A percentile compares a stretch with the other conserved stretches of the same genome.
Conservation (phyloP, 30 jellyfish, hydroid and myxozoan genomes). For the Hydractinia echinata region DNA sequence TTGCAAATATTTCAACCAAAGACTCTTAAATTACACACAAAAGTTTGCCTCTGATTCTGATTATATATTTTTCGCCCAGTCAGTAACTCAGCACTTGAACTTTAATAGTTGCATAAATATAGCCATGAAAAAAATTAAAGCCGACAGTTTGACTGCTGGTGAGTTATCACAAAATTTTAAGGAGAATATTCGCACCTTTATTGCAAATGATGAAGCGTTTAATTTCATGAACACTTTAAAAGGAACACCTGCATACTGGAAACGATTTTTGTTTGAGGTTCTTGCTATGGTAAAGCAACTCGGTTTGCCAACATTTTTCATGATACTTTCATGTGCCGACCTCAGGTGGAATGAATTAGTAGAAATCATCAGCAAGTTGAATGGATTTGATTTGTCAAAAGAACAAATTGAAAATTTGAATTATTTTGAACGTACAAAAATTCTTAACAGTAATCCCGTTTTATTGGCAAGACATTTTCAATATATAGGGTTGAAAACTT, state of each 20-base stretch:
- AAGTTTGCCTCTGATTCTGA: constrained; percentile 28
- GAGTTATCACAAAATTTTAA: constrained; percentile 22
- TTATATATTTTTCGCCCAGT: constrained; percentile 25
- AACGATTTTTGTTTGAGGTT: constrained; percentile 38
- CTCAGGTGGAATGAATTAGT: constrained; percentile 23
- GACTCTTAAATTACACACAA: constrained; percentile 28
- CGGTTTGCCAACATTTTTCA: constrained; percentile 40
- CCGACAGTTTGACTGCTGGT: constrained; percentile 45
- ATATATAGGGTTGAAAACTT: constrained; percentile 25
- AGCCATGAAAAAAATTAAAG: constrained; percentile 27
- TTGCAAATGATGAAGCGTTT: constrained; percentile 27
- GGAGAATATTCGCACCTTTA: constrained; percentile 3
- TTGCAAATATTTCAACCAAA: constrained; percentile 26
- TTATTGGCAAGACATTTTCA: constrained; percentile 44
- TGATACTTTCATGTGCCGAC: constrained; percentile 46
- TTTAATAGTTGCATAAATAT: constrained; percentile 22
- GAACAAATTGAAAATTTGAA: not conserved
- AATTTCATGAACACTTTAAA: constrained; percentile 29
- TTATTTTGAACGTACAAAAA: constrained; percentile 24
- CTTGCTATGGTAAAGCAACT: constrained; percentile 53
- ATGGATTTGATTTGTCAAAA: not conserved
- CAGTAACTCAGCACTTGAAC: constrained; percentile 35
- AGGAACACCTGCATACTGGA: constrained; percentile 60
- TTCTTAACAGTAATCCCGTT: constrained; percentile 34
- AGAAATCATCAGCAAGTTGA: constrained; percentile 15